Base-by-base conservation (phyloP, 2,113 vertebrate species). In the Corythoichthys intestinalis region DNA sequence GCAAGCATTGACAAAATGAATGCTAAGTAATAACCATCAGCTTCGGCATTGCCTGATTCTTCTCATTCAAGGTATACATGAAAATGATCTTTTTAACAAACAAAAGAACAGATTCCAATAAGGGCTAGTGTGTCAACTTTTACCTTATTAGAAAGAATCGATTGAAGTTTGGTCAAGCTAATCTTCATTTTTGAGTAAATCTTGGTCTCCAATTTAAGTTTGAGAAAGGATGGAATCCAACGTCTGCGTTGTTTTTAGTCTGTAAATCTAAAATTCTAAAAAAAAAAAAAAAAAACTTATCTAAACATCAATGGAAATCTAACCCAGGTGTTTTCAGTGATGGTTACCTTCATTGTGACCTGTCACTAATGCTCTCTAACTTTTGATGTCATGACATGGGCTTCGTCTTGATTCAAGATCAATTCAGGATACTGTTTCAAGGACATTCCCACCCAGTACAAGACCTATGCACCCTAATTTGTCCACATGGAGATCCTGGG, bases 361-460 rank as follows among this genome's bases (percentile, higher is more conserved):
- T 8, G 0, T 60, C 58, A 1, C 65, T 67, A 49, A 50, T 46
- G 59, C 52, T 72, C 68, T 82, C 50, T 38, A 70, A 59, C 73
- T 75, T 61, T 63, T 53, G 68, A 77, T 67, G 69, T 63, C 69
- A 69, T 78, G 75, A 70, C 70, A 76, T 49, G 38, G 20, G 68
- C n/a, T 67, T 61, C 2, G 50, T 68, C 65, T 71, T 71, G 70
- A 17, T 62, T 62, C 61, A 59, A 52, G 57, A 85, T 83, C 76
- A 59, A 74, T 70, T 71, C 75, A 5, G 4, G 65, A 63, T 79
- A 79, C 72, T 70, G 70, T 85, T 86, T 83, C 84, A 88, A 90
- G 89, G 90, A 88, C 84, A 86, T 53, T 63, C 70, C 82, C 83
- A 73, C 79, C 82, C 84, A 74, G 67, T 72, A 67, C 59, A 20